Percentiles rank a stretch among this genome's conserved stretches.
Conservation (phyloP, 1,140 invertebrate species). For the Andricus grossulariae region DNA sequence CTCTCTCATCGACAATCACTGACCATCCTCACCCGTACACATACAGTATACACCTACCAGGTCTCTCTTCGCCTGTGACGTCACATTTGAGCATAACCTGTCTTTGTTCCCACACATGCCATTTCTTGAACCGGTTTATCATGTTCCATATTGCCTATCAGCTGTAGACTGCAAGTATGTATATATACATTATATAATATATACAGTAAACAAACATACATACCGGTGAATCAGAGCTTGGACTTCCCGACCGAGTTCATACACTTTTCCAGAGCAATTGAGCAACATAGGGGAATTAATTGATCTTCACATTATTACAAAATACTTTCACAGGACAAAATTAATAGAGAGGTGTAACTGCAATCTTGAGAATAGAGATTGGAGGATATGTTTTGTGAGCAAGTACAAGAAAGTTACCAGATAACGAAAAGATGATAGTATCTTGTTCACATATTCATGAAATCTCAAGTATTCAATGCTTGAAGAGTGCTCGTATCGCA, state of each 20-base stretch:
- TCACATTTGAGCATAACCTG: conserved; percentile 66
- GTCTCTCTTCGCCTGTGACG: conserved; percentile 57
- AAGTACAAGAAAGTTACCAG: too few relatives aligned
- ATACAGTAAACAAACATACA: conserved; percentile 32
- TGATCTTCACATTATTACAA: conserved; percentile 21
- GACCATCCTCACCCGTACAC: conserved; percentile 63
- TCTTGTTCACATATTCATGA: not conserved
- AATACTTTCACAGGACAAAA: not conserved
- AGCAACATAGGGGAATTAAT: conserved; percentile 26
- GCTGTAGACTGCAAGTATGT: conserved; percentile 55
- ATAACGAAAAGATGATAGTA: not conserved
- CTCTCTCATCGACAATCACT: conserved; percentile 54
- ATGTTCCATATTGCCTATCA: conserved; percentile 67
- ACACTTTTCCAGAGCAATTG: conserved; percentile 6
- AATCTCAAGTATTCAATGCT: not conserved
- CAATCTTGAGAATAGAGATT: too few relatives aligned
- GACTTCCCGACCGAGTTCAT: conserved; percentile 15
- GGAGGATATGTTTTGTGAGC: too few relatives aligned
- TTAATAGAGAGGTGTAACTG: not conserved
- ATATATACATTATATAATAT: conserved; percentile 31
- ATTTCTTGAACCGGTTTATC: conserved; percentile 69
- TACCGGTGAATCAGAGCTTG: conserved; percentile 35
- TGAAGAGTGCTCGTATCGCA: not conserved
- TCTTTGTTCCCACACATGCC: conserved; percentile 71
- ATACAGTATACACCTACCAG: not conserved